A percentile compares a stretch with the other conserved stretches of the same genome.
Conservation (phyloP, 1,140 invertebrate species). For the Pteromalus puparum region DNA sequence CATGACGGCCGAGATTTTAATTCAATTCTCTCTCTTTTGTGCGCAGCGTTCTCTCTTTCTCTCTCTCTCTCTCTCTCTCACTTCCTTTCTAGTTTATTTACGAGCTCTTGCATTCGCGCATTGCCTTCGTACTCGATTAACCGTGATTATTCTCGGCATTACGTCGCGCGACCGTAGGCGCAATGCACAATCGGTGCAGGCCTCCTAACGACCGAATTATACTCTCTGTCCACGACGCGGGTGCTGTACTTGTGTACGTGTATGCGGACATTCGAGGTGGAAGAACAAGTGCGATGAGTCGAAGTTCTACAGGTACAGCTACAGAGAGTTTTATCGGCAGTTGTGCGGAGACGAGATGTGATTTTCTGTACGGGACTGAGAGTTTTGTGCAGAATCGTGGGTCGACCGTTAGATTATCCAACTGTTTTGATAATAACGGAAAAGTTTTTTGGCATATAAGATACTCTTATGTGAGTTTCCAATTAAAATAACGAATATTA, state of each 20-base stretch:
- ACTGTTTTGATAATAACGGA: too few species aligned
- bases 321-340: background rate
- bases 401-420: background rate
- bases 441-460: too few species aligned
- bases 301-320: background rate
- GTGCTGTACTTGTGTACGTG: background rate
- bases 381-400: too few species aligned
- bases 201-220: constrained; percentile 56
- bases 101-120: background rate
- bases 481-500: too few species aligned
- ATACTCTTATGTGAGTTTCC: too few species aligned
- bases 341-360: background rate
- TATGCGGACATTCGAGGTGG: too few species aligned
- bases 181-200: constrained; percentile 50
- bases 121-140: constrained; percentile 55
- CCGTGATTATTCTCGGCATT: constrained; percentile 54
- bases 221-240: background rate
- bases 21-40: constrained; percentile 70
- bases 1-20: constrained; percentile 71
- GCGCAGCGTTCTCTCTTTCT: constrained; percentile 50
- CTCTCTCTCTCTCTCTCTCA: constrained; percentile 38
- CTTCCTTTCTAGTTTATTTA: background rate
- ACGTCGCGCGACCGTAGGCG: constrained; percentile 53
- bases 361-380: background rate
- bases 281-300: constrained; percentile 3